phyloP scores from a whole-genome alignment of 2,888 invertebrate genomes.

The Galerucella calmariensis region DNA sequence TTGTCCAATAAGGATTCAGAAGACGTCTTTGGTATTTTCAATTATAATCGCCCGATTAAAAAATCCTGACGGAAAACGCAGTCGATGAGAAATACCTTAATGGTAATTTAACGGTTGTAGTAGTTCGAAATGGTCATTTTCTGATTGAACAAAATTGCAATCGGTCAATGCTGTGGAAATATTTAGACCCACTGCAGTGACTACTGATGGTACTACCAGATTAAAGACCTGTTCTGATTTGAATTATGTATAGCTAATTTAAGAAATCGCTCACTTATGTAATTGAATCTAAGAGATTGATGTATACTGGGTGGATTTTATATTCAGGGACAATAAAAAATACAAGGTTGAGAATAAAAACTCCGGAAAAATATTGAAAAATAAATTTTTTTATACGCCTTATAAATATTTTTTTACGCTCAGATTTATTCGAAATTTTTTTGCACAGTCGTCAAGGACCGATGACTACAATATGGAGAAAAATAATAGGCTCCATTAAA shows the following conservation, averaged over 20 bases:
- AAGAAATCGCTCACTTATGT: not conserved
- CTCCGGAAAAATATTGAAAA: no score
- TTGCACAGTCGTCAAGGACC: no score
- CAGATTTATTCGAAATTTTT: no score
- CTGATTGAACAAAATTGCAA: not conserved
- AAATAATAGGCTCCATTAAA: no score
- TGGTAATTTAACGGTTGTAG: slow-evolving; percentile 7
- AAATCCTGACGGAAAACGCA: not conserved
- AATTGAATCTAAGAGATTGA: not conserved
- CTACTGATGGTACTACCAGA: slow-evolving; percentile 7
- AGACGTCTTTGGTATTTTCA: not conserved
- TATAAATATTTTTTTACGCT: no score
- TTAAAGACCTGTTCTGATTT: slow-evolving; percentile 3
- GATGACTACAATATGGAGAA: no score
- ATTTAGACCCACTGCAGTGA: slow-evolving; percentile 7
- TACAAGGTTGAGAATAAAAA: no score
- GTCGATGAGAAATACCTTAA: not conserved
- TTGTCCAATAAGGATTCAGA: no score
- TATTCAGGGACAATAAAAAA: not conserved
- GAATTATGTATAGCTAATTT: not conserved
- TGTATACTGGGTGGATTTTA: not conserved
- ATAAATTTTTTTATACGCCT: no score
- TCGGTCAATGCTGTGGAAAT: not conserved
- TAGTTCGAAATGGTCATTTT: not conserved
- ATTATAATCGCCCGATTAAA: not conserved